Base-by-base conservation (phyloP, 2,888 invertebrate species). In the Idaea dimidiata region DNA sequence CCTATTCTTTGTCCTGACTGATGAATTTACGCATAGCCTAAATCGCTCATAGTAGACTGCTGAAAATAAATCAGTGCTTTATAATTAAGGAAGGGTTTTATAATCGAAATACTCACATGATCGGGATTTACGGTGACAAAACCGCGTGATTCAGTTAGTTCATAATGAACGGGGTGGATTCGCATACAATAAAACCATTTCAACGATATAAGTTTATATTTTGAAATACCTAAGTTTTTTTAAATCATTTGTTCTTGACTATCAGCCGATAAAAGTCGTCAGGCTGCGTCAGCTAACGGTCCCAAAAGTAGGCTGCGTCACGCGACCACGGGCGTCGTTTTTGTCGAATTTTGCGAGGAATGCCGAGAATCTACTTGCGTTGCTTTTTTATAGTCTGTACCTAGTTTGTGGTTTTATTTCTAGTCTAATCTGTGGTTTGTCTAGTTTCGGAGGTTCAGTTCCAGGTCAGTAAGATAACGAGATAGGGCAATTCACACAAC, bases 281-380 rank as follows among this genome's bases (percentile, higher is more conserved):
- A 43, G 43, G 3, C 43, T 43, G 43, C 14, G 43, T 43, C 43
- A 8, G 18, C 67, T 74, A 72, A 74, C 74, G 74, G 72, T 72
- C 60, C 62, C 60, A 54, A 10, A 72, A 68, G 66, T 72, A 66
- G 72, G 70, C 56, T 60, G 61, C 63, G 60, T 63, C 63, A 57
- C 62, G 61, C 63, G 60, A 65, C 63, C 64, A 58, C 43, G 14
- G 43, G 10, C 43, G 63, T 64, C 59, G 66, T 71, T 72, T 68
- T 72, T 69, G 69, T 63, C 71, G 62, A 66, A 64, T 61, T 66
- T 68, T 59, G 68, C 70, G 68, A 65, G 62, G 64, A 65, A 65
- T 65, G 66, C 66, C 66, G 64, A 69, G 63, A 68, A 67, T 64
- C 64, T 60, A 43, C 43, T 43, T 43, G 43, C 10, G 43, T 43